Percentiles rank a stretch among this genome's conserved stretches.
Conservation (phyloP, 1,140 invertebrate species). For the Paralvinella palmiformis region DNA sequence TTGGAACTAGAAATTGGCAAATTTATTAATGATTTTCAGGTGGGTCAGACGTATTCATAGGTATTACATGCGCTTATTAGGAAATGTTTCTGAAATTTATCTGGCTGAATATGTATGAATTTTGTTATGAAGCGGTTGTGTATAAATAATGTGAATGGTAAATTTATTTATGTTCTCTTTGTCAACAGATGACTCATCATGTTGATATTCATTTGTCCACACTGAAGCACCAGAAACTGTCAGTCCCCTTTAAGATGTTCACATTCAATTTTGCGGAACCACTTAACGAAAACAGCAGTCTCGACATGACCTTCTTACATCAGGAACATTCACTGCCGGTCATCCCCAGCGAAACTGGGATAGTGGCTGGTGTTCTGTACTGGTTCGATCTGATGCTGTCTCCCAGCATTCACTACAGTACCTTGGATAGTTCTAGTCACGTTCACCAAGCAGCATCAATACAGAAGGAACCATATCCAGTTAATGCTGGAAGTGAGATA, state of each 20-base stretch:
- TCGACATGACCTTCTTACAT: conserved; percentile 25
- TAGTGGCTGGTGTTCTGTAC: conserved; percentile 35
- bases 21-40: too few relatives aligned
- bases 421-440: conserved; percentile 28
- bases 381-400: conserved; percentile 39
- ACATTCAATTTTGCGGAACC: conserved; percentile 29
- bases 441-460: conserved; percentile 43
- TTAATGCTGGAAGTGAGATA: not conserved
- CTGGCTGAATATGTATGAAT: too few relatives aligned
- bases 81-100: too few relatives aligned
- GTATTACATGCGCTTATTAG: too few relatives aligned
- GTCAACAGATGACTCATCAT: conserved; percentile 37
- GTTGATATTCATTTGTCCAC: conserved; percentile 37
- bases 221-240: conserved; percentile 33
- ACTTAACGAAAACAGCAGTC: not conserved
- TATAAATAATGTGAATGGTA: too few relatives aligned
- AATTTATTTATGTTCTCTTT: too few relatives aligned
- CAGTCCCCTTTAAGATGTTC: conserved; percentile 31
- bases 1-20: too few relatives aligned
- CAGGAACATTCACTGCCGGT: conserved; percentile 24
- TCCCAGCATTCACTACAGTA: conserved; percentile 27
- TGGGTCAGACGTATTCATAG: too few relatives aligned
- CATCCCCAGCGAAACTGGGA: conserved; percentile 25
- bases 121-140: too few relatives aligned
- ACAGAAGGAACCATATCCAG: not conserved